Percentiles rank a stretch among this genome's conserved stretches.
Evolutionary conservation across 2,888 invertebrate genomes (phyloP).

Genomic region (Macrophya annulata): DNA sequence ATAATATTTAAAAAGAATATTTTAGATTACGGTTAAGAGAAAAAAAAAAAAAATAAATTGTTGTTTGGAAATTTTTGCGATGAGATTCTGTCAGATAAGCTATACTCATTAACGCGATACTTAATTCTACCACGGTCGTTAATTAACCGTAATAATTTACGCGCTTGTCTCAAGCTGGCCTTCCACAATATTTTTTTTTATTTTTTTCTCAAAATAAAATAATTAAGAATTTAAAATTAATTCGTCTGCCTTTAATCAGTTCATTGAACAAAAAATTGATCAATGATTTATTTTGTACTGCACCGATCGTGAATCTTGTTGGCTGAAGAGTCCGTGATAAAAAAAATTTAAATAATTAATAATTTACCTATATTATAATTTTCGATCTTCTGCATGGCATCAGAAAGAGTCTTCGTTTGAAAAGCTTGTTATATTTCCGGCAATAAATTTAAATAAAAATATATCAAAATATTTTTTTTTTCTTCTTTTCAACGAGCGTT

Average conservation of each 20-base stretch:
- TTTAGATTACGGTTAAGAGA: background rate
- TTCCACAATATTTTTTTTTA: background rate
- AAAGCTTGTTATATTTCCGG: background rate
- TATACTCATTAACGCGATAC: slow-evolving; percentile 11
- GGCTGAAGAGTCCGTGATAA: background rate
- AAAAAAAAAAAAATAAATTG: background rate
- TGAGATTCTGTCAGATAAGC: slow-evolving; percentile 12
- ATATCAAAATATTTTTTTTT: slow-evolving; percentile 31
- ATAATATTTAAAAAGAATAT: slow-evolving; percentile 1
- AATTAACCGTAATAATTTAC: slow-evolving; percentile 24
- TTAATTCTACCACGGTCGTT: slow-evolving; percentile 2
- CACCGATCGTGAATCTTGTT: background rate
- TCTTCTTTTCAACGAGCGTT: slow-evolving; percentile 49
- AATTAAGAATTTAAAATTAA: background rate
- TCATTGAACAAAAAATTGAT: background rate
- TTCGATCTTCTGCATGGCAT: slow-evolving; percentile 32
- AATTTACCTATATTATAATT: slow-evolving; percentile 42
- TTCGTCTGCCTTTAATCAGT: background rate
- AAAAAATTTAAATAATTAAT: slow-evolving; percentile 26
- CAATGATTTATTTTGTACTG: background rate
- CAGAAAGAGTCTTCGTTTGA: slow-evolving; percentile 22
- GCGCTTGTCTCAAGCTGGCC: slow-evolving; percentile 24
- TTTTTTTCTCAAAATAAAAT: background rate
- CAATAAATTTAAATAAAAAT: slow-evolving; percentile 44
- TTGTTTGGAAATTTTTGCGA: background rate